Base-by-base conservation (phyloP, 2,888 invertebrate species). In the Trisateles emortualis region DNA sequence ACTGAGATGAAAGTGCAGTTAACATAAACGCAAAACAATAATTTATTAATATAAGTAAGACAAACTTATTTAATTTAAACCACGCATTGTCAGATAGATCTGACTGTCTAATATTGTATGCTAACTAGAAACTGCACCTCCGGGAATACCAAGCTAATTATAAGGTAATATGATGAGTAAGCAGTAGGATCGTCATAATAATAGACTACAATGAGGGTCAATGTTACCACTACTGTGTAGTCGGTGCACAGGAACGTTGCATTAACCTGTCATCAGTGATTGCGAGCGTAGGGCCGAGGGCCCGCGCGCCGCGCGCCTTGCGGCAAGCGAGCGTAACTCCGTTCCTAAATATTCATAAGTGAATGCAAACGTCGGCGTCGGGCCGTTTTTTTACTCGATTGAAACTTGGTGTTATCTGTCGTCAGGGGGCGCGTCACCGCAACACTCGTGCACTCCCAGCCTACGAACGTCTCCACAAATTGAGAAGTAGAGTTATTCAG, bases 331-430 rank as follows among this genome's bases (percentile, higher is more conserved):
- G 29, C 13, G 43, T 38, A 39, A 47, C 49, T 49, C 43, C 40
- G 50, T 42, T 43, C 24, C 50, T 53, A 50, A 58, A 53, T 53
- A 58, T 58, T 58, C 53, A 50, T 50, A 58, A 51, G 53, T 43
- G 46, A 47, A 53, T 53, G 30, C 53, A 39, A 50, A 53, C 38
- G 53, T 53, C 14, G 29, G 40, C 38, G 53, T 53, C 14, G 29
- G 40, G 38, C 17, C 50, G 36, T 50, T 58, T 58, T 58, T 58
- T 51, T 53, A 10, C 58, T 58, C 46, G 50, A 58, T 58, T 53
- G 50, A 53, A 53, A 53, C 35, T 58, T 47, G 35, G 6, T 35
- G 39, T 19, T 39, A 36, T 40, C 43, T 42, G 35, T 19, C 32
- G 44, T 35, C 13, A 29, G 22, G 38, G 49, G 22, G 39, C 14